Base-by-base conservation (phyloP, 2,888 invertebrate species). In the Dolichomitus sp. region DNA sequence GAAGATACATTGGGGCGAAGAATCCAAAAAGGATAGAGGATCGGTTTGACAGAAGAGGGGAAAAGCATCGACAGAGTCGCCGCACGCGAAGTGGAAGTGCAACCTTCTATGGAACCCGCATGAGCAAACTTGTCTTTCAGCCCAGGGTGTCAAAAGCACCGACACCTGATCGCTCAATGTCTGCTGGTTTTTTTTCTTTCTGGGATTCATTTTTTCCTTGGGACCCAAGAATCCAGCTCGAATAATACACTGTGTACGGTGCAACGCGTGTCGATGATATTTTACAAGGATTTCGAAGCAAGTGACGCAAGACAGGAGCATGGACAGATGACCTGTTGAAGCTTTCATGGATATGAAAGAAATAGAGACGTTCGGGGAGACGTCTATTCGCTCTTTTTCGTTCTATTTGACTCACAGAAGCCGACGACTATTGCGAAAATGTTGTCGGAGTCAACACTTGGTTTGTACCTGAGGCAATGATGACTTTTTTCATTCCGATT, bases 131-230 rank as follows among this genome's bases (percentile, higher is more conserved):
- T 80, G 68, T 72, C 54, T 77, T 79, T 78, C 80, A 80, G 59
- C 77, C 57, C 37, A 68, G 86, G 85, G 88, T 88, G 88, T 89
- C 89, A 89, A 88, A 89, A 84, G 87, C 79, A 83, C 88, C 88
- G 88, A 88, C 88, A 89, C 89, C 89, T 89, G 89, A 90, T 88
- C 87, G 86, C 79, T 88, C 87, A 85, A 80, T 85, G 86, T 84
- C 85, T 37, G 42, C 12, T 37, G 40, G 37, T 37, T 40, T 82
- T 80, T 72, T 75, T 68, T 12, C 45, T 11, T 40, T 74, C 54
- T 19, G 7, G n/a, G 57, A 30, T 27, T 19, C 37, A 61, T 61
- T 61, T 59, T 30, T 23, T 42, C 54, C 33, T 5, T 52, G 42
- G 57, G 42, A 73, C 30, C 33, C 45, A 17, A 48, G 52, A 19